Evolutionary conservation across 2,888 invertebrate species (phyloP), one percentile per base, ranked within the genome.

Genomic region (Stenoptilia bipunctidactyla): DNA sequence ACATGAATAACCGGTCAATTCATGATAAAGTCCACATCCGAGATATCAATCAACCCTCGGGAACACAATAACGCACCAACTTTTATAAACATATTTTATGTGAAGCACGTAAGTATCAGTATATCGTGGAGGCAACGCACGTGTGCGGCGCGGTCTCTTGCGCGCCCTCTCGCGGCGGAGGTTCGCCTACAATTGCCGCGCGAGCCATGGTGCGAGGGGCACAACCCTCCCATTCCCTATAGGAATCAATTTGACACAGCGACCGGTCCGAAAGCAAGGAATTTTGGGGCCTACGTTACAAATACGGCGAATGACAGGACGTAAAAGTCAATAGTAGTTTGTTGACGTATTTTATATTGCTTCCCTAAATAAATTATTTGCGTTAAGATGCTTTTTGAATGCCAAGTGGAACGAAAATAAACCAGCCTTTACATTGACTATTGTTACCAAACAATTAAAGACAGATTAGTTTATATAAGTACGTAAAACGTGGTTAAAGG

Each of bases 151-250:
- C 58, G 58, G 50, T 52, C n/a, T n/a, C n/a, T n/a, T n/a, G n/a
- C 57, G 65, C 79, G 79, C 77, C 82, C 77, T 76, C 75, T 61
- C 79, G 68, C 79, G 76, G 68, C 80, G 55, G 61, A 66, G 73
- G 75, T 67, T 66, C 64, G 76, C 80, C 80, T 77, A 76, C 82
- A 72, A 72, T 68, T 82, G 82, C 65, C 63, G 68, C 60, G 55
- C 37, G n/a, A n/a, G n/a, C 46, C 56, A 60, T 53, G 51, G 52
- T 51, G 53, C 50, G 47, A 59, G 65, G 52, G 54, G 67, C 64
- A 68, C 13, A n/a, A 30, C 20, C 20, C 20, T 15, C 15, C 33
- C 35, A 34, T 40, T 36, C 27, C 38, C 40, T 43, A 36, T 40
- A 39, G 42, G 66, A 66, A 67, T 67, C 68, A 56, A 58, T 58